phyloP scores from a whole-genome alignment of 2,113 vertebrate genomes.

The Ictidomys tridecemlineatus region DNA sequence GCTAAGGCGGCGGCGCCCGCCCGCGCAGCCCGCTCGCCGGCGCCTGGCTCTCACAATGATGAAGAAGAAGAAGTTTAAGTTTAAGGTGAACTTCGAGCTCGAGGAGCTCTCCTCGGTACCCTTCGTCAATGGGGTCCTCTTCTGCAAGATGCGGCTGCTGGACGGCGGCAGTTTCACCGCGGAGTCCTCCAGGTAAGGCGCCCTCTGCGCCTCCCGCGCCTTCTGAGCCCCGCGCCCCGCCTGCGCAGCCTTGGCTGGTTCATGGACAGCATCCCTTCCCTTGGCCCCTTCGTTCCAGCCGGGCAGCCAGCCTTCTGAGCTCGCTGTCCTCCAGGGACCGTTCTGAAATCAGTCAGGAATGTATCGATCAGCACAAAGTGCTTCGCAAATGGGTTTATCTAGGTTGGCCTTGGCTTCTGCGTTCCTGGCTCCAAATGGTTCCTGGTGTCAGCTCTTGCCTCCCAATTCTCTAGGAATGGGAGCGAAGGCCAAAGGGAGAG shows the following conservation, averaged over 20 bases:
- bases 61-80: conserved; percentile 97
- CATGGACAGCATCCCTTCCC: neutral
- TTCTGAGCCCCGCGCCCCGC: neutral
- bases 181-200: conserved; percentile 93
- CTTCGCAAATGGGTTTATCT: neutral
- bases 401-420: conserved; percentile 1
- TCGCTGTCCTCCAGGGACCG: neutral
- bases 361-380: conserved; percentile 43
- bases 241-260: neutral
- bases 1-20: conserved; percentile 70
- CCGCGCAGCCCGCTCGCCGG: conserved; percentile 45
- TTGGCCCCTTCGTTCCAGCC: neutral
- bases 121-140: conserved; percentile 96
- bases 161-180: conserved; percentile 94
- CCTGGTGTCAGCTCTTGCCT: neutral
- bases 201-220: neutral
- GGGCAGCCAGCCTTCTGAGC: neutral
- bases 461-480: neutral
- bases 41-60: conserved; percentile 94
- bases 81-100: conserved; percentile 94
- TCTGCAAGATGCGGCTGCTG: conserved; percentile 96
- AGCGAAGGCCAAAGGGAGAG: neutral
- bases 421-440: neutral
- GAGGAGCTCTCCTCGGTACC: conserved; percentile 96
- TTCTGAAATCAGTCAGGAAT: neutral